Evolutionary conservation across 1,140 invertebrate genomes (phyloP), one percentile per base, ranked within the genome.

Genomic region (Eupristina koningsbergeri): DNA sequence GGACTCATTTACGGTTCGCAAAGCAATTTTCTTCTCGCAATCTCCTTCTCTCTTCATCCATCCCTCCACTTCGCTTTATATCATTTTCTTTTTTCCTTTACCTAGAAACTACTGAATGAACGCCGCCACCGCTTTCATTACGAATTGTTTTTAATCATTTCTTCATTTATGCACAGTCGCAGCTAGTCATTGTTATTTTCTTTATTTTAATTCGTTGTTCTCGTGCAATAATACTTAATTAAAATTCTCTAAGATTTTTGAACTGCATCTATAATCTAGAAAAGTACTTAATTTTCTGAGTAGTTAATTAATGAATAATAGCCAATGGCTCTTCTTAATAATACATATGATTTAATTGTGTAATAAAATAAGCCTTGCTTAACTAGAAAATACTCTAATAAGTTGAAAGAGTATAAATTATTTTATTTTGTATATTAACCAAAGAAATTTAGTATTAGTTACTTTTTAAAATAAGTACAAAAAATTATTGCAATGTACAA

Each of bases 91-190:
- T 69, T 58, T 19, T 11, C 19, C 31, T 50, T 79, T 39, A 22
- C 58, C 50, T 78, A 26, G 31, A 29, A 79, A 77, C 13, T 26
- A 58, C 3, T 17, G 34, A 77, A 45, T 17, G 36, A 41, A 63
- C 63, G 9, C 53, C 63, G 9, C 53, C 11, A 39, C 58, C 15
- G 36, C n/a, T n/a, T 82, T 61, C 26, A 41, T 76, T 76, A 41
- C 36, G 34, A 41, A 82, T 76, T 76, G 26, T 76, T 81, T 82
- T 82, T 73, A 74, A 74, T 81, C 31, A 74, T 73, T 81, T 81
- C 26, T 58, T 36, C 67, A 31, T 45, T 81, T 67, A 29, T 31
- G 3, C 5, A 22, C 22, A n/a, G 17, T 11, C 63, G 11, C 31
- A 13, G 11, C 19, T 71, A 26, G 22, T 58, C 8, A 39, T 45